Conservation (phyloP, 2,113 vertebrate species). For the Ariopsis seemanni region DNA sequence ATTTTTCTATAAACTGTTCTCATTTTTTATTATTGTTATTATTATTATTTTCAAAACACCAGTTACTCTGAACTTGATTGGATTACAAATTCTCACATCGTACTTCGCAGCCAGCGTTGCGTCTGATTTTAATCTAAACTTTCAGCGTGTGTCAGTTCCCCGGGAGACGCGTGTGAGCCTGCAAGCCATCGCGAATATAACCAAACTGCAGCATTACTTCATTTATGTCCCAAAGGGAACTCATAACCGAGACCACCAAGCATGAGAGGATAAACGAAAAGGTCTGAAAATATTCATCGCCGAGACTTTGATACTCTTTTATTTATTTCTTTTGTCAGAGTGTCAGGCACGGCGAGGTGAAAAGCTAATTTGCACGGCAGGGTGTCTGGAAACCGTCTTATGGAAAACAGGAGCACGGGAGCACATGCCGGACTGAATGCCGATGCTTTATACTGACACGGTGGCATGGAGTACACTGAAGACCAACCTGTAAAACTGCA, state of each 20-base stretch:
- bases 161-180: background rate
- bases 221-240: conserved; percentile 48
- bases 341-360: conserved; percentile 53
- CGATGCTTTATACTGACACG: conserved; percentile 39
- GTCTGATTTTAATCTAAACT: conserved; percentile 11
- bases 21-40: background rate
- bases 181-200: conserved; percentile 40
- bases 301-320: conserved; percentile 71
- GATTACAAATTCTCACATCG: conserved; percentile 29
- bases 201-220: conserved; percentile 55
- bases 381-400: conserved; percentile 58
- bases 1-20: background rate
- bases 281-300: conserved; percentile 70
- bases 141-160: conserved; percentile 1
- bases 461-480: conserved; percentile 46
- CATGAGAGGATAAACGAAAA: conserved; percentile 74
- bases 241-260: conserved; percentile 77
- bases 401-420: conserved; percentile 50
- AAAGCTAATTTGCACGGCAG: conserved; percentile 56
- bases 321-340: conserved; percentile 76
- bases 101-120: background rate
- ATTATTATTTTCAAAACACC: background rate
- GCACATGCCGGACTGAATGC: conserved; percentile 25
- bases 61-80: conserved; percentile 9
- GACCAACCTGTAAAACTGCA: conserved; percentile 37